Base-by-base conservation (phyloP, 2,888 invertebrate genomes). In the Dasypogon diadema region DNA sequence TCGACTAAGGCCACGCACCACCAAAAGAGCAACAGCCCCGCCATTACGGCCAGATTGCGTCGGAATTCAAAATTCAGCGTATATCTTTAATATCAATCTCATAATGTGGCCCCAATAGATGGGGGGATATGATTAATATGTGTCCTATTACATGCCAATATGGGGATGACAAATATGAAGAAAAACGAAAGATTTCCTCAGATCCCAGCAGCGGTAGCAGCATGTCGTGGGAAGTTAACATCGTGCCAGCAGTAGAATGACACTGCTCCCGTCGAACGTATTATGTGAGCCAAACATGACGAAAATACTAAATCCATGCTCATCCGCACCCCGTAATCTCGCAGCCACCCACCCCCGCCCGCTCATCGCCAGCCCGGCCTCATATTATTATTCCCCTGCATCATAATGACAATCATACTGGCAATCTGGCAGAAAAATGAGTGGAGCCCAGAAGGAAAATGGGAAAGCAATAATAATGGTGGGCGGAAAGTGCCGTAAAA, bases 101-200 rank as follows among this genome's bases (percentile, higher is more conserved):
- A 70, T 51, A 70, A 70, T 70, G 21, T 18, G 26, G 22, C 54
- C 70, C 51, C 30, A 30, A 70, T 70, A 54, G 70, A 70, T 70
- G 70, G 3, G 51, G 54, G 21, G 46, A 73, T 42, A 46, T 58
- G 56, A 73, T 58, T 58, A 58, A 73, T 58, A 73, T 73, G 56
- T 74, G 58, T 60, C 74, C 74, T 48, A 74, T 74, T 58, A 74
- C 58, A 74, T 74, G 58, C 74, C 74, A 60, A 74, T 74, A 73
- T 24, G 56, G 55, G 74, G 55, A 22, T 74, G 74, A 74, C 58
- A 74, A 74, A 73, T 73, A 73, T 73, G 70, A 54, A 70, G 70
- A 54, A 70, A 70, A 70, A 70, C 51, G 34, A 34, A 70, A 70
- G 70, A 70, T 70, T 54, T 46, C 34, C 70, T 54, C 21, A 63